phyloP scores from a whole-genome alignment of 2,113 vertebrate species.

The Cygnus buccinator region DNA sequence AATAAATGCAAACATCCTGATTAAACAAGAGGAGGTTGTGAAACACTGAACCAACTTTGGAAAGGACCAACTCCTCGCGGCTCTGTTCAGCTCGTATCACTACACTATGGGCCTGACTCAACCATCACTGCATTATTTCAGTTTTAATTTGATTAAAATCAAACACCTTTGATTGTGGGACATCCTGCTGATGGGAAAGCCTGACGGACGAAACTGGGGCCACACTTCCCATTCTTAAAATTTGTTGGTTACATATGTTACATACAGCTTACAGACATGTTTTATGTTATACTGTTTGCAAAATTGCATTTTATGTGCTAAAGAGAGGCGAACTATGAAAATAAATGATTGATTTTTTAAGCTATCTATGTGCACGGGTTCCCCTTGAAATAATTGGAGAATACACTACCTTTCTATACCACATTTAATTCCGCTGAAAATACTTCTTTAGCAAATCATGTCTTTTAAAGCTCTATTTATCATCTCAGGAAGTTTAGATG shows the following conservation, averaged over 20 bases:
- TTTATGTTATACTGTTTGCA: neutral
- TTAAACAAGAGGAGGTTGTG: neutral
- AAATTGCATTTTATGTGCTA: neutral
- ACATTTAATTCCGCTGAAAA: neutral
- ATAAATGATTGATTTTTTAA: neutral
- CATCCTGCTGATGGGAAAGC: neutral
- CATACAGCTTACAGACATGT: neutral
- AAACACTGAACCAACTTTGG: neutral
- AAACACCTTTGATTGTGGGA: neutral
- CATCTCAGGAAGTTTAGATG: neutral
- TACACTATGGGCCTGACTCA: neutral
- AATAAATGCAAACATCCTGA: constrained; percentile 43
- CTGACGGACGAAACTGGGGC: neutral
- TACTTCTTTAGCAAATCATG: neutral
- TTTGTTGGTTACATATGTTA: neutral
- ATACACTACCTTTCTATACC: neutral
- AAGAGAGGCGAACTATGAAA: neutral
- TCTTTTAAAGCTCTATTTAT: neutral
- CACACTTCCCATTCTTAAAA: neutral
- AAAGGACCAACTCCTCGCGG: neutral
- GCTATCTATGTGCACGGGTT: neutral
- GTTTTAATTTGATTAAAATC: neutral
- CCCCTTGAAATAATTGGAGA: neutral
- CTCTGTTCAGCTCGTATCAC: neutral
- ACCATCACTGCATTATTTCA: neutral